A percentile compares a stretch with the other conserved stretches of the same genome.
phyloP scores from a whole-genome alignment of 2,113 vertebrate species.

The Todiramphus saurophagus region DNA sequence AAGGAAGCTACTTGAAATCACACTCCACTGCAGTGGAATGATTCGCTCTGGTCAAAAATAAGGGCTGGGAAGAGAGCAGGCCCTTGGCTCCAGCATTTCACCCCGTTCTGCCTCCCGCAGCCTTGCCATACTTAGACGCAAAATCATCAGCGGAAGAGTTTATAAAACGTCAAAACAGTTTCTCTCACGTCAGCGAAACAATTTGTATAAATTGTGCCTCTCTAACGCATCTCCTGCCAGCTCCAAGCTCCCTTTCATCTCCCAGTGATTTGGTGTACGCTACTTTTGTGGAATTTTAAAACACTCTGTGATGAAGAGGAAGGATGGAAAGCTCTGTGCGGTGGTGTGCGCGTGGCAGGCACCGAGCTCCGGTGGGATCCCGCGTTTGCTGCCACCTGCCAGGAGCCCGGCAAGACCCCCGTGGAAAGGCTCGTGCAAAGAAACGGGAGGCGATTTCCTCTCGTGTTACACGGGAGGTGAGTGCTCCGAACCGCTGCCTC shows the following conservation, averaged over 20 bases:
- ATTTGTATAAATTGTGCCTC: background rate
- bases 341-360: background rate
- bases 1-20: background rate
- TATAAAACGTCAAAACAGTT: background rate
- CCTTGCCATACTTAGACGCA: background rate
- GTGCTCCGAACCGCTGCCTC: background rate
- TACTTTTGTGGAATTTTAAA: background rate
- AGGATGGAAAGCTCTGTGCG: background rate
- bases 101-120: background rate
- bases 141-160: slow-evolving; percentile 1
- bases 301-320: background rate
- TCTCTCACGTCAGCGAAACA: background rate
- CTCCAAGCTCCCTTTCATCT: background rate
- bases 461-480: background rate
- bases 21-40: background rate
- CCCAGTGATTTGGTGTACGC: background rate
- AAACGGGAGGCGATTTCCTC: background rate
- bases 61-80: background rate
- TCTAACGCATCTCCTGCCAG: background rate
- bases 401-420: background rate
- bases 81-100: background rate
- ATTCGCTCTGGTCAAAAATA: background rate
- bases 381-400: background rate
- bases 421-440: background rate
- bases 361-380: background rate